A percentile compares a stretch with the other conserved stretches of the same genome.
phyloP scores from a whole-genome alignment of 1,140 invertebrate species.

The Penaeus indicus region DNA sequence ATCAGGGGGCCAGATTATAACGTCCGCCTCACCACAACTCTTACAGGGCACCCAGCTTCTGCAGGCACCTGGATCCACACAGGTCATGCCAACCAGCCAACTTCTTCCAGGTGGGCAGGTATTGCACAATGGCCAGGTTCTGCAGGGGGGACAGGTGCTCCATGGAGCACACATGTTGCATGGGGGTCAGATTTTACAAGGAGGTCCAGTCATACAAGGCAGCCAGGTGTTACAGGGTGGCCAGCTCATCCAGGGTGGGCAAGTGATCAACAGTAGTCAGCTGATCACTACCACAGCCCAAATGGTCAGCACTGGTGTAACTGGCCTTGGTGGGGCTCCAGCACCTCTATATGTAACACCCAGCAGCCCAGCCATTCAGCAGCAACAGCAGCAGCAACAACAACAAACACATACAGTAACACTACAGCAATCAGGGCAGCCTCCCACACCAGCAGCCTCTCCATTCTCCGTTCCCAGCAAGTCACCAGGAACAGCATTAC shows the following conservation, averaged over 20 bases:
- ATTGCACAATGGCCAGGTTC: conserved; percentile 50
- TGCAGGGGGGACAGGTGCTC: conserved; percentile 8
- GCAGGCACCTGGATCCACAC: conserved; percentile 49
- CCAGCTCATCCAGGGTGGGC: conserved; percentile 47
- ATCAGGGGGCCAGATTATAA: conserved; percentile 58
- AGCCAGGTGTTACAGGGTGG: conserved; percentile 51
- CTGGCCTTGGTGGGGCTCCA: conserved; percentile 34
- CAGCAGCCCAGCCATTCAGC: conserved; percentile 40
- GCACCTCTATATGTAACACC: conserved; percentile 49
- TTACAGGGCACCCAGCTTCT: conserved; percentile 50
- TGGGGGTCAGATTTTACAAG: conserved; percentile 30
- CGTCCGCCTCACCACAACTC: conserved; percentile 47
- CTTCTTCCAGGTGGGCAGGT: conserved; percentile 48
- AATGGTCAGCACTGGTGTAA: conserved; percentile 45
- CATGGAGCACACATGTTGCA: conserved; percentile 9
- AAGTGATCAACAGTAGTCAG: conserved; percentile 58
- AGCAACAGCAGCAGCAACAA: conserved; percentile 35
- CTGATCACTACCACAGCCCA: conserved; percentile 55
- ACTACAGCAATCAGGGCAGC: conserved; percentile 50
- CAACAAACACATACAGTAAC: conserved; percentile 41
- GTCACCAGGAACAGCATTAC: conserved; percentile 50
- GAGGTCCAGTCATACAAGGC: conserved; percentile 46
- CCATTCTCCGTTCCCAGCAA: conserved; percentile 54
- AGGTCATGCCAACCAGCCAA: conserved; percentile 50
- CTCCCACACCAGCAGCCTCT: conserved; percentile 46